Base-by-base conservation (phyloP, 2,888 invertebrate species). In the Drosophila anomalipes region DNA sequence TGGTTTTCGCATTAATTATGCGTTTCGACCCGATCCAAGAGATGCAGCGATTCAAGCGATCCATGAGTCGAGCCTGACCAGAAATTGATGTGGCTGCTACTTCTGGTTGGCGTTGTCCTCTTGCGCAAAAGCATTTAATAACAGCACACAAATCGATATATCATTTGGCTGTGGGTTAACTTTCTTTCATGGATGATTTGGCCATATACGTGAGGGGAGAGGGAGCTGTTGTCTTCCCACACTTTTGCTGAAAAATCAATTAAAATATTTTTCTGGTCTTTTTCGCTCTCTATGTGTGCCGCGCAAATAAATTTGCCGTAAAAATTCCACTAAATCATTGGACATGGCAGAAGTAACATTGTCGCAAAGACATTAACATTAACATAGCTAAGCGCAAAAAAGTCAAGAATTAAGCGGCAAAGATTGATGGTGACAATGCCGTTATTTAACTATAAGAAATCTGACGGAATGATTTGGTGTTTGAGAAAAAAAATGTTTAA, bases 1-100 rank as follows among this genome's bases (percentile, higher is more conserved):
- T 87, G 87, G 90, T 89, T 87, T 87, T 87, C 91, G 87, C 87
- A 87, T 87, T 87, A 87, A 87, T 87, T 87, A 87, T 88, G 91
- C 91, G 83, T 86, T 86, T 61, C 79, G 74, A 82, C 53, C 60
- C 82, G 74, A 78, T 72, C 68, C 72, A 58, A 47, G 58, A 79
- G 65, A 74, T 74, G 56, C 79, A 66, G 61, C 75, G 67, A 74
- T 67, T 39, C 76, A 32, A 61, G 58, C 77, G 77, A 78, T 77
- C 65, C 79, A 39, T 69, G 66, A 78, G 65, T 66, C 63, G 77
- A 74, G 79, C 74, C 77, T 83, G 81, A 80, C 86, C 85, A 90
- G 86, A 86, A 86, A 86, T 90, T 89, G 86, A 86, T 86, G 90
- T 89, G 90, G 71, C 72, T 81, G 84, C 86, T 86, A 77, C 89